Evolutionary conservation across 2,113 vertebrate genomes (phyloP).

Genomic region (Panthera leo): DNA sequence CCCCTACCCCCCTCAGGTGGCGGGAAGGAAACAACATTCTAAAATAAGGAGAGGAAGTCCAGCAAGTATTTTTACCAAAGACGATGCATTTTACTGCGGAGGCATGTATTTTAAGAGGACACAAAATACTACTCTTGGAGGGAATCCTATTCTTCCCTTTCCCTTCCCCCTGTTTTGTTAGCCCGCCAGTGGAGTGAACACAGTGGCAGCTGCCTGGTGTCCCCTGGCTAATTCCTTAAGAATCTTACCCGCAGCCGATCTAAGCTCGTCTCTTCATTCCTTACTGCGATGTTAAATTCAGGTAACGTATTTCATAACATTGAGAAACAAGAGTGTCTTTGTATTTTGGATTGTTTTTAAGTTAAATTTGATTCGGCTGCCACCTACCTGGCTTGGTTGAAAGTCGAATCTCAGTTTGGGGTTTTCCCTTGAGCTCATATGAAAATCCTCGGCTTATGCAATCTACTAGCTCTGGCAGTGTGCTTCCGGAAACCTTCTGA

Average conservation of each 20-base stretch:
- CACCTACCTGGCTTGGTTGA: neutral
- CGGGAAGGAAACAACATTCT: neutral
- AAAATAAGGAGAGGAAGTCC: neutral
- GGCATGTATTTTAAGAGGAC: neutral
- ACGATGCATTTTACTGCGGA: neutral
- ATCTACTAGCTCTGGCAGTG: neutral
- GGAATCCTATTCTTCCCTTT: neutral
- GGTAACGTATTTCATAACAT: neutral
- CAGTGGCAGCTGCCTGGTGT: neutral
- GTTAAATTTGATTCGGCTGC: neutral
- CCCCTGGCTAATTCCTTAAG: neutral
- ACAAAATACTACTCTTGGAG: rapidly evolving
- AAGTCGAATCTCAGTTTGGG: neutral
- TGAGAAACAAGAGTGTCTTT: neutral
- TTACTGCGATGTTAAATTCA: neutral
- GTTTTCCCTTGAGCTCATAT: neutral
- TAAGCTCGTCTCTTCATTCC: neutral
- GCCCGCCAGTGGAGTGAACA: rapidly evolving
- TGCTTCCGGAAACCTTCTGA: slow-evolving; percentile 49
- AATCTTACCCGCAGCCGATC: neutral
- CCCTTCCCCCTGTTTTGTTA: rapidly evolving
- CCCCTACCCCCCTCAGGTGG: rapidly evolving
- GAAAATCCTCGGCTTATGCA: slow-evolving; percentile 55
- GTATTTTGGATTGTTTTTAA: neutral
- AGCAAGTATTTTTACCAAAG: neutral